phyloP scores from a whole-genome alignment of 2,888 invertebrate genomes.

The Gandaritis pyraliata region DNA sequence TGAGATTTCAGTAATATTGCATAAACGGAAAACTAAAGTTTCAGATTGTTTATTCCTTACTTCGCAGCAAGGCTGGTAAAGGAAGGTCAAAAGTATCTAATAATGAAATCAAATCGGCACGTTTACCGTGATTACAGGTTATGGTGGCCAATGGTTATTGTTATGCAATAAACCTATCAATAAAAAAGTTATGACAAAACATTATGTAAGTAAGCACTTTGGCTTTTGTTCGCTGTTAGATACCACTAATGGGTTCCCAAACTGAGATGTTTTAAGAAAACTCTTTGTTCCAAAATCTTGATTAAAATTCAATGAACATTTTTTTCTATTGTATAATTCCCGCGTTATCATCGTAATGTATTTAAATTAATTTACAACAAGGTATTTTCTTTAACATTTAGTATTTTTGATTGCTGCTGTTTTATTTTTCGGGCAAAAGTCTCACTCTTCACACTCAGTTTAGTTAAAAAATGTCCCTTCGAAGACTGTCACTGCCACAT shows the following conservation, averaged over 20 bases:
- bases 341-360: slow-evolving; percentile 20
- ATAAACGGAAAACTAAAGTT: too few relatives aligned
- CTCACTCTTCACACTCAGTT: too few relatives aligned
- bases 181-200: slow-evolving; percentile 50
- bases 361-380: slow-evolving; percentile 36
- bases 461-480: too few relatives aligned
- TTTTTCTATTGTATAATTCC: slow-evolving; percentile 45
- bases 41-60: too few relatives aligned
- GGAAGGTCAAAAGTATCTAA: slow-evolving; percentile 18
- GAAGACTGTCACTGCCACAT: too few relatives aligned
- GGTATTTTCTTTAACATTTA: background rate
- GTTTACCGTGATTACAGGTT: slow-evolving; percentile 21
- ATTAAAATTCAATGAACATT: slow-evolving; percentile 59
- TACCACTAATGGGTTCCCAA: slow-evolving; percentile 58
- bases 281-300: slow-evolving; percentile 60
- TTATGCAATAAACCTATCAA: slow-evolving; percentile 47
- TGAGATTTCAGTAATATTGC: too few relatives aligned
- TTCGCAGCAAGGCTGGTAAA: background rate
- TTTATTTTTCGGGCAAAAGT: background rate
- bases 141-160: slow-evolving; percentile 34
- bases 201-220: slow-evolving; percentile 49
- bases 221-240: slow-evolving; percentile 53
- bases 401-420: background rate
- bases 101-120: slow-evolving; percentile 10
- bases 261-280: slow-evolving; percentile 53